These are phyloP conservation scores for Conus ventricosus DNA, from an alignment of 1,140 invertebrate species.

Conservation along the genomic window DNA sequence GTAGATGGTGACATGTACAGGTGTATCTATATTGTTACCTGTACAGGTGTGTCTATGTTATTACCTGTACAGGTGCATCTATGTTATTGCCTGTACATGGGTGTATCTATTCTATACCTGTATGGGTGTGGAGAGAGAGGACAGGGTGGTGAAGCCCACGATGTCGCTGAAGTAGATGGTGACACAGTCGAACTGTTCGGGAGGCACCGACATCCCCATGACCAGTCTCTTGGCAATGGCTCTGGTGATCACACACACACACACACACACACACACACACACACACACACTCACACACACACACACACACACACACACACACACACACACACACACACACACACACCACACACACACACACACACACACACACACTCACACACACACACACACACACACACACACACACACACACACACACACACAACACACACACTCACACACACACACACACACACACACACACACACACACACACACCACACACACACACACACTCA, in stretches of 20 bases:
- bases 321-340: too few species aligned
- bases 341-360: too few species aligned
- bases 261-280: neutral
- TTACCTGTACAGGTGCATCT: too few species aligned
- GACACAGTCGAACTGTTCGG: slow-evolving; percentile 71
- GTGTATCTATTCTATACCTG: too few species aligned
- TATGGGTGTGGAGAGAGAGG: slow-evolving; percentile 78
- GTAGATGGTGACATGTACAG: too few species aligned
- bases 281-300: too few species aligned
- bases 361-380: neutral
- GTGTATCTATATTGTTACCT: too few species aligned
- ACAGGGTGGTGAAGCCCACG: slow-evolving; percentile 80
- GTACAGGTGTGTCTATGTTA: too few species aligned
- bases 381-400: neutral
- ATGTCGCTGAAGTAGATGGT: slow-evolving; percentile 74
- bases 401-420: neutral
- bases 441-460: too few species aligned
- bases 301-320: neutral
- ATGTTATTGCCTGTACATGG: too few species aligned
- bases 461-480: too few species aligned
- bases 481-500: neutral
- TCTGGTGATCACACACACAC: slow-evolving; percentile 45
- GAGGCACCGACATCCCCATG: slow-evolving; percentile 82
- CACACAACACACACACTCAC: too few species aligned
- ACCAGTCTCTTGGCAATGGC: slow-evolving; percentile 92